phyloP scores from a whole-genome alignment of 2,888 invertebrate genomes.

The Palloptera scutellata region DNA sequence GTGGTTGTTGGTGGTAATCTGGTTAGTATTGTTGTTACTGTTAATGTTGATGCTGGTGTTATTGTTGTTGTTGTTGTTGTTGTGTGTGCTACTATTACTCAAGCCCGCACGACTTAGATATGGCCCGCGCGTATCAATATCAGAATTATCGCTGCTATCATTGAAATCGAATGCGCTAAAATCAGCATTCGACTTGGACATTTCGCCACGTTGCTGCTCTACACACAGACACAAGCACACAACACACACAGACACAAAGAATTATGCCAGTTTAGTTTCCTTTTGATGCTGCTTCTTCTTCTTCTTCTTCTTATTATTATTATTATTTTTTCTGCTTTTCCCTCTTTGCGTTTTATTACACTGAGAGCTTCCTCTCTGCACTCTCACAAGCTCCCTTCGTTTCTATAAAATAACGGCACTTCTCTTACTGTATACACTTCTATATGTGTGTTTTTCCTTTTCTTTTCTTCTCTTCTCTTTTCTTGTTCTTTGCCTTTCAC shows the following conservation, averaged over 20 bases:
- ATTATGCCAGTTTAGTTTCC: background rate
- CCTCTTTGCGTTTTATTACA: background rate
- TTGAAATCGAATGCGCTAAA: constrained; percentile 64
- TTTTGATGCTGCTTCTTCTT: background rate
- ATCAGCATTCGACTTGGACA: constrained; percentile 57
- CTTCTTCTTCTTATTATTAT: background rate
- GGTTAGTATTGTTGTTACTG: constrained; percentile 27
- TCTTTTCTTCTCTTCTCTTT: constrained; percentile 18
- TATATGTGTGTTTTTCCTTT: constrained; percentile 9
- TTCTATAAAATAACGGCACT: no score
- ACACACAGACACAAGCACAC: no score
- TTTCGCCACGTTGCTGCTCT: constrained; percentile 34
- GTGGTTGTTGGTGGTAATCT: constrained; percentile 22
- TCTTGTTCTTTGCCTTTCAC: constrained; percentile 22
- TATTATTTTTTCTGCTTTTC: constrained; percentile 11
- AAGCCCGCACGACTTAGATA: constrained; percentile 58
- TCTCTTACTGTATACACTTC: background rate
- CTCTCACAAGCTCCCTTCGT: constrained; percentile 1
- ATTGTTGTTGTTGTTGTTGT: constrained; percentile 36
- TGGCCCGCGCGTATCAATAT: constrained; percentile 57
- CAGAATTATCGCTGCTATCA: constrained; percentile 62
- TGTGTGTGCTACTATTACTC: constrained; percentile 39
- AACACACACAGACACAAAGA: no score
- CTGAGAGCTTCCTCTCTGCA: background rate
- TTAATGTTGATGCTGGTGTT: constrained; percentile 34